Base-by-base conservation (phyloP, 1,140 invertebrate species). In the Drosophila ogumai region DNA sequence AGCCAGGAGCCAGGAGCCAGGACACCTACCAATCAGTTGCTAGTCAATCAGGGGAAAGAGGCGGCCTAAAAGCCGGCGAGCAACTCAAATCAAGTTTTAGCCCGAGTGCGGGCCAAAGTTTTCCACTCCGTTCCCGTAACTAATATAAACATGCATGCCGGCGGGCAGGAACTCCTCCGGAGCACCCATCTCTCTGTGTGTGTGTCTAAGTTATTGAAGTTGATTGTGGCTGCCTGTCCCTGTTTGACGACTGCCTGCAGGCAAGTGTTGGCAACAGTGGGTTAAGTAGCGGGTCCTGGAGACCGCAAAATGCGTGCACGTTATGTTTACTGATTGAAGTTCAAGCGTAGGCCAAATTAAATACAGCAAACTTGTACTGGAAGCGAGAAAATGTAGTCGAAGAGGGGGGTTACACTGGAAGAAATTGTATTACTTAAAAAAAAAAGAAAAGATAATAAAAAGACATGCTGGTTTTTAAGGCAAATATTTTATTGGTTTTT, bases 261-360 rank as follows among this genome's bases (percentile, higher is more conserved):
- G 41, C 17, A 40, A 69, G 41, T 32, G 54, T 13, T 44, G 25
- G 25, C 19, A 38, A 17, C 25, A 38, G 7, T 10, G 67, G 50
- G 50, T 19, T 43, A 56, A 40, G 36, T 9, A 31, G 12, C 13
- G 54, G 38, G 6, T 13, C 15, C 15, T 36, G 66, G 49, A 13
- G 57, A 44, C 73, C 79, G 76, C 79, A 81, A 67, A 59, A 72
- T 78, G 74, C 79, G 79, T 78, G 72, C 65, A 81, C 78, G 78
- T 81, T 81, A 72, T 81, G 74, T 74, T 67, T 82, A 60, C 67
- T 82, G 79, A 82, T 82, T 82, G 79, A 82, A 82, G 79, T 82
- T 82, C 74, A 77, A 75, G 74, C 74, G 59, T 59, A 77, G 67
- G 73, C 79, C 58, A 81, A 81, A 81, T 81, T 81, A 81, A 81